phyloP scores from a whole-genome alignment of 2,797 vertebrate species.

The Prunella strophiata region DNA sequence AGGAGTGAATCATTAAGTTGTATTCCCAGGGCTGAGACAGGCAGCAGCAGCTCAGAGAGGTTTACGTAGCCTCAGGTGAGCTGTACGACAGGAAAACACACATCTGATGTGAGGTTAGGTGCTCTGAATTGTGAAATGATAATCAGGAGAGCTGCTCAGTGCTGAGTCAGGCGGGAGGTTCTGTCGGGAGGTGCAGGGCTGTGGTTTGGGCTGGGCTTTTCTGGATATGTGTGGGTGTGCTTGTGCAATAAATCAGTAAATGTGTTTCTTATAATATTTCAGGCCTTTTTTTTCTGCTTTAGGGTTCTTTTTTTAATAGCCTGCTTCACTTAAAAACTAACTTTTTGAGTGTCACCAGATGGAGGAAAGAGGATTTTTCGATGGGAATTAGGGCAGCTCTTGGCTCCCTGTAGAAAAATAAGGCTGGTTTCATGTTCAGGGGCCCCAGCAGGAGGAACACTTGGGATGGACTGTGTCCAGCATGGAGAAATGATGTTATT shows the following conservation, averaged over 20 bases:
- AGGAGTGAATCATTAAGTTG: slow-evolving; percentile 57
- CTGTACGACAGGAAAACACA: slow-evolving; percentile 36
- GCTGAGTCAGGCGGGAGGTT: neutral
- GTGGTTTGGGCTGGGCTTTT: neutral
- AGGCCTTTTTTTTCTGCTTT: neutral
- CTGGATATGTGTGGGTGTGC: fast-evolving
- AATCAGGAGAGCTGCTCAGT: neutral
- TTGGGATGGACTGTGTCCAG: neutral
- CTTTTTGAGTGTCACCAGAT: neutral
- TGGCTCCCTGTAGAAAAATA: neutral
- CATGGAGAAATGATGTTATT: neutral
- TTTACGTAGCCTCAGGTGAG: slow-evolving; percentile 48
- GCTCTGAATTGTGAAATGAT: slow-evolving; percentile 38
- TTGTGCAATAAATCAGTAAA: neutral
- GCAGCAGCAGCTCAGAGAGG: slow-evolving; percentile 18
- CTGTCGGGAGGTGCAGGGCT: neutral
- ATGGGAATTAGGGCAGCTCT: neutral
- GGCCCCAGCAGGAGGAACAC: neutral
- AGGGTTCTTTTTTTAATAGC: neutral
- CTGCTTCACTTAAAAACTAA: neutral
- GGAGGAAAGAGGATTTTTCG: neutral
- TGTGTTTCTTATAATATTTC: neutral
- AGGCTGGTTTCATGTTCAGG: neutral
- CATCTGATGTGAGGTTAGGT: slow-evolving; percentile 19
- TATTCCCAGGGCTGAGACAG: slow-evolving; percentile 58